phyloP scores from a whole-genome alignment of 2,113 vertebrate genomes.

The Brienomyrus longianalis region DNA sequence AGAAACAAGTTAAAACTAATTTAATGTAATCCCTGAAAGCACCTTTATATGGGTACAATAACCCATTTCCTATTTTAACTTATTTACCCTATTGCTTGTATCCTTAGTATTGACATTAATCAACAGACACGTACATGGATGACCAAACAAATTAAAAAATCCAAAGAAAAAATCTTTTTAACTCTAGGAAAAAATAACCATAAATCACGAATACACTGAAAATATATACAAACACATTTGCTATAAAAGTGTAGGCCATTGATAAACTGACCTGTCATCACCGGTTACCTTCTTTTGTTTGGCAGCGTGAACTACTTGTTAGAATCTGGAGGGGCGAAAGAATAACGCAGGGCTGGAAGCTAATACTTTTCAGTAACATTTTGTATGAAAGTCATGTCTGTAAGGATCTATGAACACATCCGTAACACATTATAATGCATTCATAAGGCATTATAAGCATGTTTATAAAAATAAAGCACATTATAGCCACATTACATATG shows the following conservation, averaged over 20 bases:
- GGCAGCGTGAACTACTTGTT: not conserved
- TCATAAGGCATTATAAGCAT: not conserved
- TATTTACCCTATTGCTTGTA: not conserved
- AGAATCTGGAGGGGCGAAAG: not conserved
- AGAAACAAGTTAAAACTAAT: not conserved
- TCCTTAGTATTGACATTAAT: not conserved
- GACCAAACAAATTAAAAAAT: not conserved
- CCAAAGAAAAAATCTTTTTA: too few species aligned
- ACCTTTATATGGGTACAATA: not conserved
- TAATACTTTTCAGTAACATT: not conserved
- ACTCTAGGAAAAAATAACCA: too few species aligned
- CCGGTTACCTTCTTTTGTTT: not conserved
- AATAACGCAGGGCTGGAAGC: not conserved
- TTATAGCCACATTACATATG: not conserved
- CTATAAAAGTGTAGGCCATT: not conserved
- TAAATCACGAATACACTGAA: too few species aligned
- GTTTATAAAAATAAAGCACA: not conserved
- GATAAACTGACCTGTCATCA: not conserved
- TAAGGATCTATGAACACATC: not conserved
- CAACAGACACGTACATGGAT: not conserved
- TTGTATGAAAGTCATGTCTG: not conserved
- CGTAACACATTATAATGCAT: not conserved
- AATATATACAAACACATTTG: not conserved
- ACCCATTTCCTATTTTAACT: too few species aligned
- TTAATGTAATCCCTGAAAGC: not conserved